These are phyloP conservation scores for Nomada ruficornis DNA, from an alignment of 2,888 invertebrate species.

Conservation along the genomic window DNA sequence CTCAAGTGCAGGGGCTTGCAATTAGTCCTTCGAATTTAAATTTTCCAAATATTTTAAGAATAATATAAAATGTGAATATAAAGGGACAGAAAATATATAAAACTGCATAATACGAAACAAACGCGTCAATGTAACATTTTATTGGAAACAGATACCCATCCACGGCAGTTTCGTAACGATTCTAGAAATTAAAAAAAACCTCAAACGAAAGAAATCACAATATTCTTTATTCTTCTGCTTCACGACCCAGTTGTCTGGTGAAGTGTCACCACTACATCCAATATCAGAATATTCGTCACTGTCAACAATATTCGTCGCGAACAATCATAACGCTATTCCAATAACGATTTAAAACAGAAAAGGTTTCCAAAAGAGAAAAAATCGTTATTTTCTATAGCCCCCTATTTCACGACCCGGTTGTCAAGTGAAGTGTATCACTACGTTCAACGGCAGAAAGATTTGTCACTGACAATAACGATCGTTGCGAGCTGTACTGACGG, in stretches of 20 bases:
- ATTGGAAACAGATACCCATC: constrained; percentile 21
- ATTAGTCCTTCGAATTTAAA: background rate
- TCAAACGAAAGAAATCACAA: constrained; percentile 20
- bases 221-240: background rate
- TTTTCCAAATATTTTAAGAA: too few relatives aligned
- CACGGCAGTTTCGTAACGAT: background rate
- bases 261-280: constrained; percentile 13
- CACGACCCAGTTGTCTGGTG: constrained; percentile 5
- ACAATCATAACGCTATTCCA: constrained; percentile 13
- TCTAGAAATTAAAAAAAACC: background rate
- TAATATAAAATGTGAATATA: too few relatives aligned
- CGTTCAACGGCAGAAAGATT: constrained; percentile 11
- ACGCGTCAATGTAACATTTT: background rate
- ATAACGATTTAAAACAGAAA: constrained; percentile 6
- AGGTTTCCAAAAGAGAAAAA: constrained; percentile 6
- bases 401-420: background rate
- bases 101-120: background rate
- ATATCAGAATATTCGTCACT: constrained; percentile 28
- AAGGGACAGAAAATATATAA: background rate
- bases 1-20: background rate
- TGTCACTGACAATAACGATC: constrained; percentile 27
- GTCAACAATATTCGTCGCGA: constrained; percentile 23
- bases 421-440: constrained; percentile 15
- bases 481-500: background rate
- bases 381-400: constrained; percentile 12